These are phyloP conservation scores for Melitaea cinxia DNA, from an alignment of 1,140 invertebrate species.

Conservation along the genomic window DNA sequence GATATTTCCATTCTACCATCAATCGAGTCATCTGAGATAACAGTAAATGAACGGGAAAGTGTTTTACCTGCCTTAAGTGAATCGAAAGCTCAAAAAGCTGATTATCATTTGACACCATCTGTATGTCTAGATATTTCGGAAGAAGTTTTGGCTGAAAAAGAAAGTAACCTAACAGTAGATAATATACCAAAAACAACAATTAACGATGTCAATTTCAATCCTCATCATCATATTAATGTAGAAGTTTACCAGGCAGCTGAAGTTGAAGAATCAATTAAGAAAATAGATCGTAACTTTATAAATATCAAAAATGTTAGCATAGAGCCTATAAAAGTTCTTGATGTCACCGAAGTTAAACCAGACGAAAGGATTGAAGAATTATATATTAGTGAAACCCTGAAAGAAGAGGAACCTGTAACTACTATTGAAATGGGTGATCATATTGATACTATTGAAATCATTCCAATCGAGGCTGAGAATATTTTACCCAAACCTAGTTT, in stretches of 20 bases:
- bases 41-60: slow-evolving; percentile 53
- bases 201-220: slow-evolving; percentile 40
- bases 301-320: slow-evolving; percentile 44
- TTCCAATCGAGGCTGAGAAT: slow-evolving; percentile 44
- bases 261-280: slow-evolving; percentile 36
- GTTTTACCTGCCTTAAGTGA: slow-evolving; percentile 28
- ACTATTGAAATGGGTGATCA: slow-evolving; percentile 51
- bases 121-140: slow-evolving; percentile 49
- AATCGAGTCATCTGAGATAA: slow-evolving; percentile 49
- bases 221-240: slow-evolving; percentile 53
- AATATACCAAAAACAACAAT: slow-evolving; percentile 30
- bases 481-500: slow-evolving; percentile 8
- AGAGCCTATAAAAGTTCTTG: slow-evolving; percentile 49
- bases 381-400: slow-evolving; percentile 29
- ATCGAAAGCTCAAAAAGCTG: slow-evolving; percentile 43
- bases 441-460: slow-evolving; percentile 49
- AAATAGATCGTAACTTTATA: slow-evolving; percentile 27
- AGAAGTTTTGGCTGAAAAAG: slow-evolving; percentile 54
- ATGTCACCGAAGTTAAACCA: slow-evolving; percentile 43
- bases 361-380: slow-evolving; percentile 50
- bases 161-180: slow-evolving; percentile 41
- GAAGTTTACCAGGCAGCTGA: slow-evolving; percentile 50
- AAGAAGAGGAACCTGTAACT: slow-evolving; percentile 31
- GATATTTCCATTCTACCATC: slow-evolving; percentile 41
- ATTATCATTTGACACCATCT: slow-evolving; percentile 38